Percentiles rank a stretch among this genome's conserved stretches.
phyloP scores from a whole-genome alignment of 1,140 invertebrate genomes.

The Drosophila arizonae region DNA sequence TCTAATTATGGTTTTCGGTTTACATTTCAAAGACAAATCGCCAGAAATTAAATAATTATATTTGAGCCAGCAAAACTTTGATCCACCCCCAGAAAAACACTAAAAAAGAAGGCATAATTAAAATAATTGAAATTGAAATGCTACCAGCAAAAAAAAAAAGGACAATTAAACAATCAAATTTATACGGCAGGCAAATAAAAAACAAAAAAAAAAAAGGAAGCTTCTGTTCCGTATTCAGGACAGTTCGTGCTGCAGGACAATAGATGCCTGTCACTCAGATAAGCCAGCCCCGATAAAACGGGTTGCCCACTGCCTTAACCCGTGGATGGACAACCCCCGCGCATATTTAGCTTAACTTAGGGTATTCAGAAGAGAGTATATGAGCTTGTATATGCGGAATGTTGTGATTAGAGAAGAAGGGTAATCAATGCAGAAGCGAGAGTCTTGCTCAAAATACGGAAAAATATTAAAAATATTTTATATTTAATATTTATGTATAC shows the following conservation, averaged over 20 bases:
- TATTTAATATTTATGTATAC: no score
- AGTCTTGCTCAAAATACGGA: no score
- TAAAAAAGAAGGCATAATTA: constrained; percentile 57
- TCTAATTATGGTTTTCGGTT: constrained; percentile 62
- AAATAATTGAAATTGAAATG: constrained; percentile 77
- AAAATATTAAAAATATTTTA: no score
- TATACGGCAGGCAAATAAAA: constrained; percentile 52
- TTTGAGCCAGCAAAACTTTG: constrained; percentile 32
- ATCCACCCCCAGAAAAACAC: constrained; percentile 20
- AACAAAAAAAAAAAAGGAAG: neutral
- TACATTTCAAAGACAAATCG: constrained; percentile 59
- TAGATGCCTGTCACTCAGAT: constrained; percentile 27
- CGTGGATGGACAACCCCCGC: constrained; percentile 38
- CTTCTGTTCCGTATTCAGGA: neutral
- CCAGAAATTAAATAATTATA: constrained; percentile 76
- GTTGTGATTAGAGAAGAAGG: no score
- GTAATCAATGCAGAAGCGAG: no score
- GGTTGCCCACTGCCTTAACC: constrained; percentile 34
- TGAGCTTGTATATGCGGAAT: neutral
- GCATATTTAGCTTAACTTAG: neutral
- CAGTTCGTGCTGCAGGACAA: constrained; percentile 22
- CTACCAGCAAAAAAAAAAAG: constrained; percentile 51
- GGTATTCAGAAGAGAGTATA: neutral
- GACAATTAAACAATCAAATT: constrained; percentile 79
- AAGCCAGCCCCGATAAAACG: constrained; percentile 28